Conservation (phyloP, 2,113 vertebrate genomes). For the Cettia cetti region DNA sequence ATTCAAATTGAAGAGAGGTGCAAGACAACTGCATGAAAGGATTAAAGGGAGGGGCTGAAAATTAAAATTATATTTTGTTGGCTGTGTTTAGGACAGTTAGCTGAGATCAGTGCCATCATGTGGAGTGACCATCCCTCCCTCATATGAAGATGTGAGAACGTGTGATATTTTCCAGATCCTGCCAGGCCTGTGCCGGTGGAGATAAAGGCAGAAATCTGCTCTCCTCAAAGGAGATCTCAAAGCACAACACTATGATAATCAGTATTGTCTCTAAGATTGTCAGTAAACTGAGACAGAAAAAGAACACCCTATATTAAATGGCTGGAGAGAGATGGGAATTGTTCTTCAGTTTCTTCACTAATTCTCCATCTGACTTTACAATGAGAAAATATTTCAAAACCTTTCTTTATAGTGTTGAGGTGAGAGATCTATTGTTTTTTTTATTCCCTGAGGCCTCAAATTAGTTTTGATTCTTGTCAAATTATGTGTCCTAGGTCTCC, state of each 20-base stretch:
- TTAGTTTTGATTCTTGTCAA: background rate
- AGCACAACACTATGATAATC: background rate
- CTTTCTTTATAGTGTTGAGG: background rate
- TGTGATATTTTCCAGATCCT: background rate
- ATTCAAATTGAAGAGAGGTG: background rate
- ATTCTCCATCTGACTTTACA: background rate
- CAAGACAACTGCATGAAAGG: background rate
- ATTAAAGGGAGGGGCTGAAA: rapidly evolving
- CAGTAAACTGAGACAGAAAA: background rate
- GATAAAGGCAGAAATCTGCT: background rate
- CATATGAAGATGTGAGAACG: rapidly evolving
- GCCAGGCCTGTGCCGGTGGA: background rate
- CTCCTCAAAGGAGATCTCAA: background rate
- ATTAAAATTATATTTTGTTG: background rate
- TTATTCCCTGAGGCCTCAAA: background rate
- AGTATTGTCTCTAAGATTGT: background rate
- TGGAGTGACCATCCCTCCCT: background rate
- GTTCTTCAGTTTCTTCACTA: background rate
- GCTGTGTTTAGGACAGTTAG: background rate
- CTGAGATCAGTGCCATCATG: background rate
- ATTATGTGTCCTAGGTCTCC: background rate
- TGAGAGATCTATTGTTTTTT: background rate
- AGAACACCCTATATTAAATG: background rate
- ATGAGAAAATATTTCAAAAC: background rate
- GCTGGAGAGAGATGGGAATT: background rate